These are phyloP conservation scores for Lampropteryx suffumata DNA, from an alignment of 2,888 invertebrate genomes.

Conservation along the genomic window DNA sequence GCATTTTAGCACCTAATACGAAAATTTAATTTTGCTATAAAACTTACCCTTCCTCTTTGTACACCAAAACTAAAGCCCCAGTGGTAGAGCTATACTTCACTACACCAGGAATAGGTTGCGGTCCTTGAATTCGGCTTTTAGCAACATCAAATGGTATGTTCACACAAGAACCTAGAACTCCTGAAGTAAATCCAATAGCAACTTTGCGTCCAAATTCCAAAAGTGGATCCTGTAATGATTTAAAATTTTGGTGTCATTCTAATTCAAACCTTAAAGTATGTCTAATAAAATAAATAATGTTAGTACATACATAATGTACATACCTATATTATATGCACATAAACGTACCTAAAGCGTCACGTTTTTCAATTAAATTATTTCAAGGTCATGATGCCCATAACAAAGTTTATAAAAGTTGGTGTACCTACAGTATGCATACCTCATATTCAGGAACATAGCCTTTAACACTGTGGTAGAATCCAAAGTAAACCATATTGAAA, in stretches of 20 bases:
- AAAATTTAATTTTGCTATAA: too few species aligned
- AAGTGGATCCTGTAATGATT: constrained; percentile 84
- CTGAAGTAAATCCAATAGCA: constrained; percentile 92
- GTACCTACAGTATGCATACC: too few species aligned
- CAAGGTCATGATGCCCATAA: too few species aligned
- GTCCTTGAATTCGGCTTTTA: constrained; percentile 97
- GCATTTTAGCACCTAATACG: too few species aligned
- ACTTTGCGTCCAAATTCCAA: constrained; percentile 90
- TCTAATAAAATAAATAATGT: too few species aligned
- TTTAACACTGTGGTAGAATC: constrained; percentile 96
- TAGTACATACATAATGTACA: too few species aligned
- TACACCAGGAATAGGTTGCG: constrained; percentile 88
- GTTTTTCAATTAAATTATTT: too few species aligned
- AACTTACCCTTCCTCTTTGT: constrained; percentile 93
- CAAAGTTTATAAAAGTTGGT: too few species aligned
- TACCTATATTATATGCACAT: too few species aligned
- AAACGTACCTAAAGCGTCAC: too few species aligned
- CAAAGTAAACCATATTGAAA: constrained; percentile 97
- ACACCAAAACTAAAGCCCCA: constrained; percentile 88
- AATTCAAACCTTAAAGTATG: too few species aligned
- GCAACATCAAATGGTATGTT: constrained; percentile 99
- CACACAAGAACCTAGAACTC: constrained; percentile 91
- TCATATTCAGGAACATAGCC: constrained; percentile 86
- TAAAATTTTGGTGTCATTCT: too few species aligned
- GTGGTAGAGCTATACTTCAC: constrained; percentile 92